Percentiles rank a stretch among this genome's conserved stretches.
Conservation (phyloP, 2,888 invertebrate genomes). For the Clepsis dumicolana region DNA sequence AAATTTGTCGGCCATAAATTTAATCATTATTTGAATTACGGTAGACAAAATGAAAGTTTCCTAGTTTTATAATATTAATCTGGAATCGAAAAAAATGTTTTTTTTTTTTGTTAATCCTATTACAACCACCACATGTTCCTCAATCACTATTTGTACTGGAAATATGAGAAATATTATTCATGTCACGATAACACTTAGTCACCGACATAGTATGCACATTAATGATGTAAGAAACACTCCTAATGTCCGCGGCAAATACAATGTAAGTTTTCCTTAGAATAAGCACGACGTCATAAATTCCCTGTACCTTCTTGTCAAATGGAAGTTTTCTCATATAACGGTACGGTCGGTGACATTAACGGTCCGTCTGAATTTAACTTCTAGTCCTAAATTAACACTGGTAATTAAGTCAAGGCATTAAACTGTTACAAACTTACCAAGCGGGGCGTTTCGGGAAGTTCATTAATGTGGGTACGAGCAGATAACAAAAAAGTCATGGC, state of each 20-base stretch:
- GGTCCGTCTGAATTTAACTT: constrained; percentile 62
- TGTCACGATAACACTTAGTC: neutral
- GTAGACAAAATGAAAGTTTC: too few relatives aligned
- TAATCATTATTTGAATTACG: too few relatives aligned
- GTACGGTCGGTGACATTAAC: constrained; percentile 59
- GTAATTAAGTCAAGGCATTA: constrained; percentile 55
- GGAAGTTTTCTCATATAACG: constrained; percentile 70
- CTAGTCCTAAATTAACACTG: constrained; percentile 60
- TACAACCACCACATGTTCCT: too few relatives aligned
- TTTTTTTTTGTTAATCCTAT: too few relatives aligned
- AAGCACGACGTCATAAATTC: constrained; percentile 61
- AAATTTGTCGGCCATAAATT: too few relatives aligned
- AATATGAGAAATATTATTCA: neutral
- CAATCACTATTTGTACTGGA: too few relatives aligned
- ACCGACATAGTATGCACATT: constrained; percentile 18
- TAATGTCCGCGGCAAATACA: constrained; percentile 30
- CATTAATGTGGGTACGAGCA: constrained; percentile 39
- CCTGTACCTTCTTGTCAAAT: constrained; percentile 58
- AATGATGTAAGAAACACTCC: constrained; percentile 19
- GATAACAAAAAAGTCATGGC: constrained; percentile 38
- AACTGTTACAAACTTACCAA: constrained; percentile 44
- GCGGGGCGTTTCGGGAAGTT: constrained; percentile 38
- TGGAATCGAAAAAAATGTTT: too few relatives aligned
- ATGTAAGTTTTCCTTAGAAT: constrained; percentile 47
- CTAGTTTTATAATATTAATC: too few relatives aligned